Base-by-base conservation (phyloP, 2,797 vertebrate genomes). In the Danio choprae region DNA sequence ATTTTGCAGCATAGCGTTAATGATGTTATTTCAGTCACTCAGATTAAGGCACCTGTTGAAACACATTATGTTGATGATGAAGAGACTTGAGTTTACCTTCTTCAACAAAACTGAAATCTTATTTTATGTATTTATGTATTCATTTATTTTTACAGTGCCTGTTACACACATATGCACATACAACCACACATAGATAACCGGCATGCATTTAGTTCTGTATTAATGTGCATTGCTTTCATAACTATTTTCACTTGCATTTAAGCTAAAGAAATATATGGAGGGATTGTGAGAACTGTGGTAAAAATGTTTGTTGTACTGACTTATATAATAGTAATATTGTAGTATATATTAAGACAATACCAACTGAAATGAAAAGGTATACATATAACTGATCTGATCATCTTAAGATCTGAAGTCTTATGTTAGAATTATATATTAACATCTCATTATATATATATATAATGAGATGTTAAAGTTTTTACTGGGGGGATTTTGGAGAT, bases 1-100 rank as follows among this genome's bases (percentile, higher is more conserved):
- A 40, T 64, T 15, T 40, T 63, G 38, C 8, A 18, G 16, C 16
- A 18, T 38, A 36, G 16, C 7, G 3, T 48, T 78, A 70, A 41
- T 70, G 4, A 70, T 41, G 55, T 50, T 48, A 78, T 60, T 69
- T 60, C 13, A 60, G n/a, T 70, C 76, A 29, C 56, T 50, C 44
- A 56, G 38, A 43, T 44, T 7, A 58, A 29, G 13, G n/a, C 51
- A 43, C 5, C 6, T 5, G 16, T 5, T 55, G 36, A 77, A 77
- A 53, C 3, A 20, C 29, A 18, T 59, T 48, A 38, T 48, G 12
- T 41, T 46, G 77, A 40, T 48, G 43, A 40, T 51, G n/a, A 51
- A 62, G 43, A 48, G 7, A 48, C 64, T 58, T 50, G 3, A 46
- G 16, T 50, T 58, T 43, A 38, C 55, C 15, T 43, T 43, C 5